phyloP scores from a whole-genome alignment of 2,888 invertebrate species.

The Euzophera pinguis region DNA sequence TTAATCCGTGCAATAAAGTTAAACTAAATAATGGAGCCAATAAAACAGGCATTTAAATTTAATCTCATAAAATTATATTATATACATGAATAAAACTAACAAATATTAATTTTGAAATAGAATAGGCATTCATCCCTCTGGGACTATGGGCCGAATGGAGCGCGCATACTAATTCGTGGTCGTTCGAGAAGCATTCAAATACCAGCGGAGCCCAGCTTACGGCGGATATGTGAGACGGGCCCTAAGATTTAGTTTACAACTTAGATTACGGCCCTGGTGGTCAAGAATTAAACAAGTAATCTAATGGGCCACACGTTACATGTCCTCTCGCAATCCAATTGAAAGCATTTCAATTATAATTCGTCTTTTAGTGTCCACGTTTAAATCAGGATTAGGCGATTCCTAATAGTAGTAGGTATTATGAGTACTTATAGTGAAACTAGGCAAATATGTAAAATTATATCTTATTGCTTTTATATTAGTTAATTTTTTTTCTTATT shows the following conservation, averaged over 20 bases:
- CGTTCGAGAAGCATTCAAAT: constrained; percentile 70
- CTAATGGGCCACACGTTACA: constrained; percentile 58
- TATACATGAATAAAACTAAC: no score
- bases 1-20: no score
- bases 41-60: no score
- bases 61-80: no score
- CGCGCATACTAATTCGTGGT: constrained; percentile 77
- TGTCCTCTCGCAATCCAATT: constrained; percentile 44
- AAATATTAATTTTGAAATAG: constrained; percentile 28
- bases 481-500: no score
- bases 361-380: constrained; percentile 34
- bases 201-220: constrained; percentile 68
- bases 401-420: no score
- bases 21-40: no score
- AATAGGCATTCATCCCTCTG: constrained; percentile 62
- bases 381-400: constrained; percentile 21
- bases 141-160: constrained; percentile 64
- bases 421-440: neutral
- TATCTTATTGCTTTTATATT: no score
- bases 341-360: constrained; percentile 49
- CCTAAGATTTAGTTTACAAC: constrained; percentile 78
- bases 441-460: no score
- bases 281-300: constrained; percentile 77
- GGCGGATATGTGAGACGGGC: constrained; percentile 71
- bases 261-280: constrained; percentile 70